phyloP scores from a whole-genome alignment of 2,113 vertebrate species.

The Ophiodon elongatus region DNA sequence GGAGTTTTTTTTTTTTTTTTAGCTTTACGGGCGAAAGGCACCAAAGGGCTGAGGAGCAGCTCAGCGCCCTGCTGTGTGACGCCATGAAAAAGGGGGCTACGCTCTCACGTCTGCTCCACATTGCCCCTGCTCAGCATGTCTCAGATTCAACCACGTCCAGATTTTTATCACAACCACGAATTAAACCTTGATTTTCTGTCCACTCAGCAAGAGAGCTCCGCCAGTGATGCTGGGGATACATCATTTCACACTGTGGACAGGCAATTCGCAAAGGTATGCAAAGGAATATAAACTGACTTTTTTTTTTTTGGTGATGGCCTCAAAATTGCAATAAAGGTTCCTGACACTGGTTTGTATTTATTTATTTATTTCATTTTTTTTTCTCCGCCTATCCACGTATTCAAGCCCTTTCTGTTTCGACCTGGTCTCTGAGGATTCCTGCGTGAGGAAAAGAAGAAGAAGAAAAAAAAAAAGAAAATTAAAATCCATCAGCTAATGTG shows the following conservation, averaged over 20 bases:
- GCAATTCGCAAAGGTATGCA: slow-evolving; percentile 71
- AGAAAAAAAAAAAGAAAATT: slow-evolving; percentile 87
- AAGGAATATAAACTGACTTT: slow-evolving; percentile 63
- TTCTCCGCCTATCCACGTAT: slow-evolving; percentile 41
- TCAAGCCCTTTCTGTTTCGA: slow-evolving; percentile 70
- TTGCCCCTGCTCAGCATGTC: slow-evolving; percentile 77
- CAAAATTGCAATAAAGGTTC: slow-evolving; percentile 76
- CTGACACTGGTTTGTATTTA: slow-evolving; percentile 81
- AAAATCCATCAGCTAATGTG: slow-evolving; percentile 95
- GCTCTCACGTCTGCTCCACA: slow-evolving; percentile 58
- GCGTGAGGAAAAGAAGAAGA: slow-evolving; percentile 31
- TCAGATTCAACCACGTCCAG: slow-evolving; percentile 73
- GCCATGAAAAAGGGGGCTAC: slow-evolving; percentile 50
- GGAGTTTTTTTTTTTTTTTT: slow-evolving; percentile 54
- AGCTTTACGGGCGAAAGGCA: slow-evolving; percentile 33
- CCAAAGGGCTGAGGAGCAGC: slow-evolving; percentile 42
- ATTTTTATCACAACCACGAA: slow-evolving; percentile 81
- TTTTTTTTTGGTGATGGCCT: slow-evolving; percentile 67
- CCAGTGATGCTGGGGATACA: slow-evolving; percentile 57
- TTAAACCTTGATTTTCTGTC: slow-evolving; percentile 83
- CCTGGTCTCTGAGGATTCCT: slow-evolving; percentile 84
- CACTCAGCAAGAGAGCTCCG: slow-evolving; percentile 79
- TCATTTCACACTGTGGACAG: slow-evolving; percentile 72
- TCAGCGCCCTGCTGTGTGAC: slow-evolving; percentile 49
- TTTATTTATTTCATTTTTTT: slow-evolving; percentile 80